phyloP scores from a whole-genome alignment of 2,113 vertebrate species.

The Labeo rohita region DNA sequence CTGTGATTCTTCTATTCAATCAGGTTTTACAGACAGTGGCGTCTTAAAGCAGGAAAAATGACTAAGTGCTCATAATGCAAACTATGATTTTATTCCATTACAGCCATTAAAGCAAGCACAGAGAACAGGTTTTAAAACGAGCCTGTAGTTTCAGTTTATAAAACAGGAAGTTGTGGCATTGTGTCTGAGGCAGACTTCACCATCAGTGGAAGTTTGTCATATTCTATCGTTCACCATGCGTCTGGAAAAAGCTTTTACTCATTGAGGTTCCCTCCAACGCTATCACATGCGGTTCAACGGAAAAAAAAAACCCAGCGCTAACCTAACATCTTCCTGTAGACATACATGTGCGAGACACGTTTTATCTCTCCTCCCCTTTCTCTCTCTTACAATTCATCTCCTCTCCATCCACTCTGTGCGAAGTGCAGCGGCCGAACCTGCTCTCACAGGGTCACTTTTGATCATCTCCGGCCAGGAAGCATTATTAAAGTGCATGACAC shows the following conservation, averaged over 20 bases:
- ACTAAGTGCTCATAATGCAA: neutral
- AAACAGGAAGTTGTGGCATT: constrained; percentile 40
- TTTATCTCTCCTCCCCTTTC: constrained; percentile 6
- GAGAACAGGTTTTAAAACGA: neutral
- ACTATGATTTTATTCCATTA: neutral
- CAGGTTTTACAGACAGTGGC: too few species aligned
- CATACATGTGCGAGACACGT: neutral
- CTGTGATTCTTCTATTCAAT: neutral
- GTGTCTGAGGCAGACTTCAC: neutral
- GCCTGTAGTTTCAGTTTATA: neutral
- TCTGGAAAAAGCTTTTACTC: constrained; percentile 17
- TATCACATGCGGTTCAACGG: neutral
- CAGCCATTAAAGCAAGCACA: neutral
- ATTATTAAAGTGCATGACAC: neutral
- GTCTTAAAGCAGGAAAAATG: neutral
- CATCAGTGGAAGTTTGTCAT: neutral
- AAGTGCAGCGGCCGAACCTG: constrained; percentile 6
- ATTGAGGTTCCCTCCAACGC: neutral
- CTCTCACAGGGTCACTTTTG: constrained; percentile 22
- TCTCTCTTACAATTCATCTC: constrained; percentile 20
- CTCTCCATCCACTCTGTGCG: constrained; percentile 23
- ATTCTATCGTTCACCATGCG: neutral
- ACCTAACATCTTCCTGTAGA: neutral
- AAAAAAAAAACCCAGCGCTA: neutral
- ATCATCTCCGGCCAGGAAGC: constrained; percentile 9